Base-by-base conservation (phyloP, 2,888 invertebrate genomes). In the Boloria euphrosyne region DNA sequence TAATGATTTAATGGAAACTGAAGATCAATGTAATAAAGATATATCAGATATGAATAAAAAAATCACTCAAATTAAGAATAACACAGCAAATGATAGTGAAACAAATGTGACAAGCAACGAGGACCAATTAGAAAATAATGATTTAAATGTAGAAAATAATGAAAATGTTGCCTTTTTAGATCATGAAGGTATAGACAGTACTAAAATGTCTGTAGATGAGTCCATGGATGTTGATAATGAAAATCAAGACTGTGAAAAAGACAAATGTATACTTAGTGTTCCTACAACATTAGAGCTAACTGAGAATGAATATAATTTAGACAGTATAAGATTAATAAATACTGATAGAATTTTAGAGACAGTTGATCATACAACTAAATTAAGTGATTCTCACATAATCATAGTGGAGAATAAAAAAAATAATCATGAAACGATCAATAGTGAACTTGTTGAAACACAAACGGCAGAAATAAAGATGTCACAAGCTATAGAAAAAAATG, bases 21-120 rank as follows among this genome's bases (percentile, higher is more conserved):
- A 44, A 13, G 43, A 16, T 10, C 61, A 50, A 17, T 43, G 16
- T 47, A 47, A 18, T 46, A 22, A 18, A 14, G 13, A 6, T 54
- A 70, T 78, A 59, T 47, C 31, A 22, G 10, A 46, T 22, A 31
- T 6, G 44, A 62, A 22, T 27, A 50, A 44, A 44, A 51, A 51
- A 16, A 14, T 27, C 13, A 49, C 3, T 16, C 14, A 49, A 44
- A 22, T 18, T 55, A 5, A 27, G 4, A 67, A 3, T 53, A 59
- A 16, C 13, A 31, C 17, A 49, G 27, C 6, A 38, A 38, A 2
- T 38, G 2, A 38, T 10, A 38, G 31, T 38, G 7, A 38, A 38
- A 1, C 16, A 13, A 43, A 73, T 52, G 10, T 38, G 31, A 10
- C 31, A 38, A 38, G 7, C 7, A 69, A 71, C 46, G 76, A 66